Evolutionary conservation across 2,888 invertebrate species (phyloP), one percentile per base, ranked within the genome.

Genomic region (Aphidius colemani): DNA sequence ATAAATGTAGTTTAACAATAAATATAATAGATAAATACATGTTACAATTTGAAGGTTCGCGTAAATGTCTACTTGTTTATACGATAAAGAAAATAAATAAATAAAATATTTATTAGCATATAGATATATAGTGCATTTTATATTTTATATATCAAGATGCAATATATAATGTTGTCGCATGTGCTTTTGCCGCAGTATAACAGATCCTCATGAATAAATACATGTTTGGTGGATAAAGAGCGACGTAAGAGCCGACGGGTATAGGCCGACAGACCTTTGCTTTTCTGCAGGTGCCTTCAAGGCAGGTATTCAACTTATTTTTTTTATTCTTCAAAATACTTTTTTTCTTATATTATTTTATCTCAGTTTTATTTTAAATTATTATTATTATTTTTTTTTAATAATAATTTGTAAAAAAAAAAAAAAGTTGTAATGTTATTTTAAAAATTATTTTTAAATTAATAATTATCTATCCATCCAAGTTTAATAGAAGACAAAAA

Each of bases 201-300:
- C 67, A 62, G 67, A 30, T 30, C 61, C 68, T 74, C 72, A 71
- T 72, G 77, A 73, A 75, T 75, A 77, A 76, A 77, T 77, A 74
- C 72, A 75, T 70, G 63, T 68, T 48, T 50, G 65, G 66, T 67
- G 68, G 65, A 60, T 67, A 71, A 71, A 57, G 69, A 69, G 61
- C 66, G 59, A 63, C 65, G 61, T 63, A 65, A 65, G 61, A 61
- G 74, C 76, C 76, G 71, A 69, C 67, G 75, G 76, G 73, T 75
- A 75, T 76, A 72, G 74, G 72, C 70, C 72, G 74, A 69, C 67
- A 63, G 69, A 63, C 63, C 49, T 61, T 30, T 30, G 30, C 30
- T 30, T 30, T 30, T 3, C 65, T 67, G 67, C 76, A 76, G 76
- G 76, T 76, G 76, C 72, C 72, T 74, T 65, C 61, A 51, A 69